Evolutionary conservation across 2,888 invertebrate genomes (phyloP).

Genomic region (Eupithecia abbreviata): DNA sequence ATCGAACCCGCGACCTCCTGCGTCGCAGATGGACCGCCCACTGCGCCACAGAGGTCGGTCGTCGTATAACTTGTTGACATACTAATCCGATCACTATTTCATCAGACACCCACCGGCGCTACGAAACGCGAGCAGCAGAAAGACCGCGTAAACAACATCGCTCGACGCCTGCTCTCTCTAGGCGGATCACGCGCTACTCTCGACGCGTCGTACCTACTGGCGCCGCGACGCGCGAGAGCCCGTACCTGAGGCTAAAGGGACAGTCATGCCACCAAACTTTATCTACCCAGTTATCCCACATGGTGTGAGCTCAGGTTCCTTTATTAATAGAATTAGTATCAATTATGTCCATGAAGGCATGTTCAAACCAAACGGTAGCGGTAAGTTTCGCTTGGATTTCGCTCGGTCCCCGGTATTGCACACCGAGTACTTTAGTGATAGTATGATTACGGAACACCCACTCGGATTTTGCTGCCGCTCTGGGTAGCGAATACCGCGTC

Average conservation of each 20-base stretch:
- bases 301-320: not conserved
- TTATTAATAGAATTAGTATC: not conserved
- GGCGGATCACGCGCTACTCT: constrained; percentile 58
- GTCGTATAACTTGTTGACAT: not conserved
- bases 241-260: constrained; percentile 32
- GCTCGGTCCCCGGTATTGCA: not conserved
- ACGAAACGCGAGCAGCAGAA: constrained; percentile 53
- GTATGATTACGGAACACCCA: not conserved
- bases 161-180: constrained; percentile 66
- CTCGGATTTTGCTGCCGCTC: not conserved
- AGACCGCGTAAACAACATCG: constrained; percentile 74
- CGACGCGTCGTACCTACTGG: constrained; percentile 73
- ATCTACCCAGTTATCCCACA: not conserved
- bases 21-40: too few species aligned
- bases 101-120: constrained; percentile 7
- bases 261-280: not conserved
- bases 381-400: not conserved
- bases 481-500: not conserved
- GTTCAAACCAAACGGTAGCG: not conserved
- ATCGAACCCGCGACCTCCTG: too few species aligned
- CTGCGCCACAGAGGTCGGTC: too few species aligned
- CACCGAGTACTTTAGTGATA: not conserved
- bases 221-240: constrained; percentile 55
- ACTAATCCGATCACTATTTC: not conserved
- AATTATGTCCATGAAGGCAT: not conserved